A percentile compares a stretch with the other conserved stretches of the same genome.
Evolutionary conservation across 2,888 invertebrate species (phyloP).

Genomic region (Drosophila acutilabella): DNA sequence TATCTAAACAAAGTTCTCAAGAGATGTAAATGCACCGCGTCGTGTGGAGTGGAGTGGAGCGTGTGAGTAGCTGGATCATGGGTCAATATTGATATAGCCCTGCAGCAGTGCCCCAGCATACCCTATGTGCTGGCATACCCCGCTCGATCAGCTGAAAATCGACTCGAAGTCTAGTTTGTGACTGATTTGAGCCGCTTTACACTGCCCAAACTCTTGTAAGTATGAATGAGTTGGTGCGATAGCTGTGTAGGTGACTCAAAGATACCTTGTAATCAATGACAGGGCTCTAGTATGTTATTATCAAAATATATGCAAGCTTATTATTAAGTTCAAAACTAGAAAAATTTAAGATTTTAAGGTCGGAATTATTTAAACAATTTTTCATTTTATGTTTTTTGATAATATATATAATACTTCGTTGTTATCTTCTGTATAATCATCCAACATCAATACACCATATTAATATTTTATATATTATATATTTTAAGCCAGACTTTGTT

Average conservation of each 20-base stretch:
- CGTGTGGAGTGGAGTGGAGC: constrained; percentile 32
- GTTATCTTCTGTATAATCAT: too few species aligned
- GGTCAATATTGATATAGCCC: constrained; percentile 62
- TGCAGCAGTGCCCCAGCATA: constrained; percentile 11
- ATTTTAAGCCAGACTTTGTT: too few species aligned
- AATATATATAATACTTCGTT: too few species aligned
- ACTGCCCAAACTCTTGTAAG: constrained; percentile 24
- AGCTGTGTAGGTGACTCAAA: background rate
- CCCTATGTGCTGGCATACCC: constrained; percentile 3
- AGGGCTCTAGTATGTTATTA: too few species aligned
- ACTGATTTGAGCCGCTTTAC: constrained; percentile 35
- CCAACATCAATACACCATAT: too few species aligned
- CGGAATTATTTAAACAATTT: too few species aligned
- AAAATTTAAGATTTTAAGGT: too few species aligned
- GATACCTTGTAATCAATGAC: background rate
- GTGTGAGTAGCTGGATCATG: constrained; percentile 54
- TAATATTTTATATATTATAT: too few species aligned
- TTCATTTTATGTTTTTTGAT: too few species aligned
- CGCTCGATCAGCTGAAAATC: constrained; percentile 11
- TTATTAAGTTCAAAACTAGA: too few species aligned
- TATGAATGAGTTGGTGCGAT: constrained; percentile 22
- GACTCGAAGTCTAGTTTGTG: constrained; percentile 25
- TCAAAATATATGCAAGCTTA: too few species aligned
- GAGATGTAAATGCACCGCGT: constrained; percentile 39
- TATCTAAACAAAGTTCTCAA: constrained; percentile 75